phyloP scores from a whole-genome alignment of 2,113 vertebrate genomes.

The Antechinus flavipes region DNA sequence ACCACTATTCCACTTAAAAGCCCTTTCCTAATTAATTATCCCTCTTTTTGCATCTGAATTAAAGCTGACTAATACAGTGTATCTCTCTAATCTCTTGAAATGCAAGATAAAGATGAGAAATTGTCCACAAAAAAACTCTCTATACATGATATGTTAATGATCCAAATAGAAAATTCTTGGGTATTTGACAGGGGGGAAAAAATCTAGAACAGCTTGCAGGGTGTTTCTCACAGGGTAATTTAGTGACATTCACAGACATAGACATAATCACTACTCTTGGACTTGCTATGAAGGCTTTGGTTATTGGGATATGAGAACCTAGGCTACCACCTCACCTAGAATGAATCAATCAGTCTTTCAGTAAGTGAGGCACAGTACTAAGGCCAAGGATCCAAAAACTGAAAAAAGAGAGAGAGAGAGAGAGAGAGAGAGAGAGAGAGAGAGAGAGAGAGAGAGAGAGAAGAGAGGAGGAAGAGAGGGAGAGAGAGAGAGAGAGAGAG shows the following conservation, averaged over 20 bases:
- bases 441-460: too few species aligned
- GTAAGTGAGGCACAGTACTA: background rate
- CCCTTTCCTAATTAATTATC: background rate
- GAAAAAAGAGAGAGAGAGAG: too few species aligned
- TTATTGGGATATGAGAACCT: background rate
- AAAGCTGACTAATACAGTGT: background rate
- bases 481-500: too few species aligned
- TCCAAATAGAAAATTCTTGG: background rate
- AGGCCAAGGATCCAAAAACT: background rate
- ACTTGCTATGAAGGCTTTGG: background rate
- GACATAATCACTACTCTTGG: background rate
- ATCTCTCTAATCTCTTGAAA: background rate
- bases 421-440: too few species aligned
- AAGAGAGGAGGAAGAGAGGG: too few species aligned
- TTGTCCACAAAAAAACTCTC: background rate
- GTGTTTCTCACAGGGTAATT: background rate
- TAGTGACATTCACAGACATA: background rate
- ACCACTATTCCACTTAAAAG: background rate
- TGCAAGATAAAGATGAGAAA: background rate
- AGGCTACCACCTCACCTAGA: background rate
- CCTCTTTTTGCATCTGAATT: background rate
- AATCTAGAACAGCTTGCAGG: background rate
- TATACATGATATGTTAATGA: background rate
- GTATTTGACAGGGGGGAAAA: background rate
- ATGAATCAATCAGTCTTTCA: background rate